Evolutionary conservation across 2,888 invertebrate genomes (phyloP).

Genomic region (Zaprionus lineosus): DNA sequence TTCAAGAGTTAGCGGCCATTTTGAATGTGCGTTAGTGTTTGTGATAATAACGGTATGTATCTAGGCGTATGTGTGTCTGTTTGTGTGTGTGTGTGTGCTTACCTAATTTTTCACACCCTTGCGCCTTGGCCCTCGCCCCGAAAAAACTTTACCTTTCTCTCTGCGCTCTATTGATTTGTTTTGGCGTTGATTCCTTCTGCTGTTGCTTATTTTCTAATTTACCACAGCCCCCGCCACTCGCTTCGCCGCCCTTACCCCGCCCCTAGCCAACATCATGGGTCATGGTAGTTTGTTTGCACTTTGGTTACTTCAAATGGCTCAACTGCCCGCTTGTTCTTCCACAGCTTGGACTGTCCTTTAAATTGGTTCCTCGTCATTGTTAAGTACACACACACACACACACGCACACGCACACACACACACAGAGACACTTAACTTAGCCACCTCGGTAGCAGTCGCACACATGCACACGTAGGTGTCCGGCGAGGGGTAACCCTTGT

Average conservation of each 20-base stretch:
- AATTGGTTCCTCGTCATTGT: conserved; percentile 68
- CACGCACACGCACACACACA: conserved; percentile 27
- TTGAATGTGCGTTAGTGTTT: conserved; percentile 8
- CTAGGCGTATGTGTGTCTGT: neutral
- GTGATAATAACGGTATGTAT: too few relatives aligned
- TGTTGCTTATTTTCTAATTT: conserved; percentile 67
- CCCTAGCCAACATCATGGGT: neutral
- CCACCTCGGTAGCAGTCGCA: conserved; percentile 4
- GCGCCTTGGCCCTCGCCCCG: neutral
- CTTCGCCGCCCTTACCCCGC: neutral
- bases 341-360: conserved; percentile 49
- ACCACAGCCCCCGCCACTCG: neutral
- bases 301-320: conserved; percentile 51
- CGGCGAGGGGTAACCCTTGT: conserved; percentile 37
- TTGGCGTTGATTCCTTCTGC: conserved; percentile 27
- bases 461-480: conserved; percentile 9
- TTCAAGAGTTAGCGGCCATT: conserved; percentile 54
- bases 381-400: conserved; percentile 44
- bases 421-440: neutral
- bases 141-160: neutral
- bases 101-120: conserved; percentile 62
- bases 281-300: conserved; percentile 51
- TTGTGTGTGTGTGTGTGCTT: conserved; percentile 3
- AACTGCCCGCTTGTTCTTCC: conserved; percentile 17
- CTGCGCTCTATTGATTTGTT: conserved; percentile 43